Evolutionary conservation across 2,113 vertebrate genomes (phyloP).

Genomic region (Daubentonia madagascariensis): DNA sequence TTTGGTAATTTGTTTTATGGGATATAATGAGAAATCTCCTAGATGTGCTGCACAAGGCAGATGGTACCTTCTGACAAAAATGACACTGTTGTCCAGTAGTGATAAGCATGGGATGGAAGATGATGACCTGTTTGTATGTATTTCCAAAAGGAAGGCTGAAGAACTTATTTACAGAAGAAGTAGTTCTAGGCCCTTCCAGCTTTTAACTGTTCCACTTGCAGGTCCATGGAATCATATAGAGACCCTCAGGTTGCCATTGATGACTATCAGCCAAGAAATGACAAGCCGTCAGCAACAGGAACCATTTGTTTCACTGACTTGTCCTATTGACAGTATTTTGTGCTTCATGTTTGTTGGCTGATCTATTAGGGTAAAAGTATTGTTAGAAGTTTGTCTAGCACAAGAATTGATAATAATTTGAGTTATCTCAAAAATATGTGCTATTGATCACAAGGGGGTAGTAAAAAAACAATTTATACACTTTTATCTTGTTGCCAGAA

Average conservation of each 20-base stretch:
- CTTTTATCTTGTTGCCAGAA: neutral
- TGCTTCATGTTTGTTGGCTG: neutral
- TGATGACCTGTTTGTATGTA: neutral
- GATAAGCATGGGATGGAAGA: neutral
- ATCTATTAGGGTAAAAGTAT: neutral
- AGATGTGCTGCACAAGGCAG: neutral
- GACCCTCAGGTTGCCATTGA: neutral
- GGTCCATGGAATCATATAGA: neutral
- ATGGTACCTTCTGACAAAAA: neutral
- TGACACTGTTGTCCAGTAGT: neutral
- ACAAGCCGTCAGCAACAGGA: neutral
- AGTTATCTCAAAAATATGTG: neutral
- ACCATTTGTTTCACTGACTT: neutral
- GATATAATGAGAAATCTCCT: neutral
- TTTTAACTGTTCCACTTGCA: neutral
- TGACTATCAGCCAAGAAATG: neutral
- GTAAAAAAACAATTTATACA: neutral
- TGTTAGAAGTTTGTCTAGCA: neutral
- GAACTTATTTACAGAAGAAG: neutral
- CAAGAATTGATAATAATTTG: neutral
- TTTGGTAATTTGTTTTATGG: conserved; percentile 18
- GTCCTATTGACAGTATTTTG: neutral
- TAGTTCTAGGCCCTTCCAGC: neutral
- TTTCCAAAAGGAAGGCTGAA: neutral
- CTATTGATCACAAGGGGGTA: neutral